Evolutionary conservation across 2,113 vertebrate species (phyloP), one percentile per base, ranked within the genome.

Genomic region (Proterorhinus semilunaris): DNA sequence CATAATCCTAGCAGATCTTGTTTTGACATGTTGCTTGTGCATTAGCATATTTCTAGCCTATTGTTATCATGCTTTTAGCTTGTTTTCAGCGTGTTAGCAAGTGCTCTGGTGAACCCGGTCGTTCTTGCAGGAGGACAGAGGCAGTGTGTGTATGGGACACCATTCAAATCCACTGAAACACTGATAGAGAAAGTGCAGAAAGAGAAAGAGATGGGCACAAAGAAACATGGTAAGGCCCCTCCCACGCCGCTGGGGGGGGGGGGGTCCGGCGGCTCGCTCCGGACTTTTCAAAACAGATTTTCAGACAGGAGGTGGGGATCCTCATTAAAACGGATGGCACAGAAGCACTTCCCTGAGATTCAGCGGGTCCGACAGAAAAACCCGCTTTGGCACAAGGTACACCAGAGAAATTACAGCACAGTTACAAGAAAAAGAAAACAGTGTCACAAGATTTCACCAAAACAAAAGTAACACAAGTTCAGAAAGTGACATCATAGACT

Each of bases 121-220:
- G 62, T 81, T 80, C 85, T 87, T 87, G 83, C 86, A 87, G 78
- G 83, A 87, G 78, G 83, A 81, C 76, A 80, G 83, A 85, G 86
- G 81, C 76, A 83, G 79, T 84, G 83, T 87, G 86, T 87, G 85
- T 80, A 57, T 16, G 75, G 75, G 82, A 88, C 84, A 84, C 86
- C 75, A 86, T 77, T 88, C 67, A 88, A 84, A 86, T 66, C 81
- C 79, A 86, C 66, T 67, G 53, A 83, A 71, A 85, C 86, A 86
- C 69, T 79, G 66, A 88, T 83, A 86, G 73, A 81, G 72, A 76
- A 83, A 78, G 75, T 74, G 27, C 27, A 36, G 27, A 36, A 36
- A 83, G 6, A 58, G 83, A 85, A 55, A 83, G 62, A 83, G 73
- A 88, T 79, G 80, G 71, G 51, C 71, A 86, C 79, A 84, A 48